These are phyloP conservation scores for Euthynnus affinis DNA, from an alignment of 2,797 vertebrate species.

Conservation along the genomic window DNA sequence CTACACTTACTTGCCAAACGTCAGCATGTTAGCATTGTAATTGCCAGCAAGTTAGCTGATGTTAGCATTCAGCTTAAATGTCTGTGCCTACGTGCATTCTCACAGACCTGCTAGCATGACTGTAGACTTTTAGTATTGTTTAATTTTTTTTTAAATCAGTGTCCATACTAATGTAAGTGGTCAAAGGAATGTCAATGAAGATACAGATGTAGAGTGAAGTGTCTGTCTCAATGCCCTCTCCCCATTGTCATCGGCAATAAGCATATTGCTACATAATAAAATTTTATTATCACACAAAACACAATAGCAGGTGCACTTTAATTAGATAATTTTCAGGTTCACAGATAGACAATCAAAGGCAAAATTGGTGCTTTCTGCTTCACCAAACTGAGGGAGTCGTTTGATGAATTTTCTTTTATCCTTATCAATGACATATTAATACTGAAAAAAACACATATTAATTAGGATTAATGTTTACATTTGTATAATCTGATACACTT, in stretches of 20 bases:
- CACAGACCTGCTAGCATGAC: too few relatives aligned
- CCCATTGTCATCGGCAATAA: not conserved
- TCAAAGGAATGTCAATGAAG: not conserved
- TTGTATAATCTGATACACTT: not conserved
- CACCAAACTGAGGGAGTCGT: not conserved
- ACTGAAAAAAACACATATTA: conserved; percentile 11
- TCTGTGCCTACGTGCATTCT: too few relatives aligned
- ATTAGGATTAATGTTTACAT: not conserved
- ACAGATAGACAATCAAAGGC: conserved; percentile 7
- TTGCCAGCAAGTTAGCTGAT: too few relatives aligned
- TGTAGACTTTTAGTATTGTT: too few relatives aligned
- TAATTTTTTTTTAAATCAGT: too few relatives aligned
- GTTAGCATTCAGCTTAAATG: too few relatives aligned
- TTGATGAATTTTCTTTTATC: conserved; percentile 16
- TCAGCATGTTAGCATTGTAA: not conserved
- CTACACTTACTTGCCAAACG: not conserved
- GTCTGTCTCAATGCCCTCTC: conserved; percentile 7
- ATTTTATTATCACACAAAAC: not conserved
- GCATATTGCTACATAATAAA: not conserved
- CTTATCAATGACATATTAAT: conserved; percentile 17
- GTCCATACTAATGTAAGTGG: too few relatives aligned
- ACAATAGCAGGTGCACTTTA: not conserved
- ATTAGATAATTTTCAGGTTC: not conserved
- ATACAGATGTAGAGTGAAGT: not conserved
- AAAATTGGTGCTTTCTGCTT: not conserved